Conservation (phyloP, 2,113 vertebrate species). For the Cochlearius cochlearius region DNA sequence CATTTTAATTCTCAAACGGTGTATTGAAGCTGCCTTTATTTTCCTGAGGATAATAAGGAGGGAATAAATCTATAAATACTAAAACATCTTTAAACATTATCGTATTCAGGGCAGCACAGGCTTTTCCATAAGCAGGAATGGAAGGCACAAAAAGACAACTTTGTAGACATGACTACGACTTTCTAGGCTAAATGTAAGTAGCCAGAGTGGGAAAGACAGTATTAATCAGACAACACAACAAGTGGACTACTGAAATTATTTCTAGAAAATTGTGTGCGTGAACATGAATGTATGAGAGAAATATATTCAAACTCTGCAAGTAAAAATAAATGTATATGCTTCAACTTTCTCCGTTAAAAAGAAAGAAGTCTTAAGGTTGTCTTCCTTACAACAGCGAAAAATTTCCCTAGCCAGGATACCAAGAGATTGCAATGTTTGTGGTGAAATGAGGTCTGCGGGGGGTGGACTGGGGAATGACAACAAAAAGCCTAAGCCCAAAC, state of each 20-base stretch:
- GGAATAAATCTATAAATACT: neutral
- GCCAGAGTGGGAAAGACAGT: neutral
- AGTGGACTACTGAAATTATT: neutral
- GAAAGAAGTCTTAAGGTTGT: neutral
- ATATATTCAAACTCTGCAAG: neutral
- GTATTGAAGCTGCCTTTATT: neutral
- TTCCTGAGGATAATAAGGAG: neutral
- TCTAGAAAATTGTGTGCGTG: neutral
- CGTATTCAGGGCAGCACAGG: neutral
- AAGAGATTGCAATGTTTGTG: neutral
- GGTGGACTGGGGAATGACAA: neutral
- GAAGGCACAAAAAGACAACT: neutral
- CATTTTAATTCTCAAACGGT: neutral
- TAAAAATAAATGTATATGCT: neutral
- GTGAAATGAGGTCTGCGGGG: neutral
- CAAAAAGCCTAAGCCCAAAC: neutral
- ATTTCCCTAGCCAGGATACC: neutral
- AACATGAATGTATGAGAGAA: neutral
- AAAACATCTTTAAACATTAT: neutral
- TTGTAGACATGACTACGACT: neutral
- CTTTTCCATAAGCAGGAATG: neutral
- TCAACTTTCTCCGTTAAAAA: neutral
- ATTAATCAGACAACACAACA: neutral
- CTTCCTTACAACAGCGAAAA: neutral
- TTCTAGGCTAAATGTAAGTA: neutral